Percentiles rank a stretch among this genome's conserved stretches.
These are phyloP conservation scores for Keiferia lycopersicella DNA, from an alignment of 2,888 invertebrate species.

Conservation along the genomic window DNA sequence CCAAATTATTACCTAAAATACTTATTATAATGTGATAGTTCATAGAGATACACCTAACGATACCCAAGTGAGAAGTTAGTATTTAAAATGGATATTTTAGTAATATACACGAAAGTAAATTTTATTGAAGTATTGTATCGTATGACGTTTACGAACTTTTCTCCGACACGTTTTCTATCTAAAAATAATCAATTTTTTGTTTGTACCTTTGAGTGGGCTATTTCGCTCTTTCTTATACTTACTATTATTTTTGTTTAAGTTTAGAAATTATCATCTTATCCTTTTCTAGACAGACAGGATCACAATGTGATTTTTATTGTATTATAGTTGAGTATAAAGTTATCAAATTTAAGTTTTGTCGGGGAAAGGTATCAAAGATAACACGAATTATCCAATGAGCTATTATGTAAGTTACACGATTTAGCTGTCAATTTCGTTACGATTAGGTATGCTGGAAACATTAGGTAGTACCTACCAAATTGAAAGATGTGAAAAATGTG, in stretches of 20 bases:
- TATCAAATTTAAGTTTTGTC: neutral
- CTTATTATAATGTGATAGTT: conserved; percentile 41
- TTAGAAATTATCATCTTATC: too few relatives aligned
- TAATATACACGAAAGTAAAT: conserved; percentile 46
- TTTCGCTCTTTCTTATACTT: too few relatives aligned
- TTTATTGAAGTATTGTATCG: conserved; percentile 5
- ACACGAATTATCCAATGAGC: conserved; percentile 54
- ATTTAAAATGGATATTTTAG: conserved; percentile 52
- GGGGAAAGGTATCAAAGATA: conserved; percentile 23
- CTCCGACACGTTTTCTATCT: neutral
- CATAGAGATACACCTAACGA: conserved; percentile 52
- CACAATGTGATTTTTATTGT: neutral
- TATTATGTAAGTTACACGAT: conserved; percentile 48
- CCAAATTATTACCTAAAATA: conserved; percentile 44
- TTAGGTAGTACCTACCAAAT: too few relatives aligned
- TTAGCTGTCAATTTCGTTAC: conserved; percentile 7
- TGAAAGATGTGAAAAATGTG: too few relatives aligned
- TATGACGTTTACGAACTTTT: conserved; percentile 34
- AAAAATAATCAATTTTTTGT: neutral
- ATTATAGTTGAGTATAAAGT: neutral
- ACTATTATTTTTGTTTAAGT: too few relatives aligned
- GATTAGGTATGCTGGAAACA: neutral
- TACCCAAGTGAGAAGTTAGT: conserved; percentile 66
- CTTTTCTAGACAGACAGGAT: too few relatives aligned
- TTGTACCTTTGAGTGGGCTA: neutral